Evolutionary conservation across 92 coral and sea anemone genomes (phyloP), one percentile per base, ranked within the genome.

Genomic region (Umimayanthus chanpuru): DNA sequence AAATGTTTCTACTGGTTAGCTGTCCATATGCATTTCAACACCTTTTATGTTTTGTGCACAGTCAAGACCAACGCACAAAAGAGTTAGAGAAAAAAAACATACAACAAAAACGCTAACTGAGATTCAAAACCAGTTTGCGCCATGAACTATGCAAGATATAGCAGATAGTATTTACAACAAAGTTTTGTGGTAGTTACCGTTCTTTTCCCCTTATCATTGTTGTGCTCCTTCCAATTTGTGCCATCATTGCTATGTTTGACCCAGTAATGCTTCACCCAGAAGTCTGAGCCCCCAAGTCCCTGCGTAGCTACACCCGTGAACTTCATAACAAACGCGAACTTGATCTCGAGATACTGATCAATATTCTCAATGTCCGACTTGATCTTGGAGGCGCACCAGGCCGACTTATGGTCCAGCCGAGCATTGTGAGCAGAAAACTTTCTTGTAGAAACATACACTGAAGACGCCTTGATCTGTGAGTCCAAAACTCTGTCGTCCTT

Each of bases 371-470:
- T 83, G 14, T 83, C 68, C 9, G 87, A 83, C 41, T 50, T 83
- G 66, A 83, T 83, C 64, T 70, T 83, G 0, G 87, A 83, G 18
- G 87, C 87, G 55, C 87, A 83, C 87, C 87, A 83, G 15, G 87
- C 87, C 0, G 78, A 71, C n/a, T 28, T 71, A 18, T 67, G 64
- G 65, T 70, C 78, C 78, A 83, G 67, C 12, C 87, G 78, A 56
- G 87, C 87, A 23, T 44, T 41, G 30, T 50, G 25, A 16, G 87
- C 77, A 7, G 87, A 29, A 30, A 83, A 83, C 16, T 28, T 44
- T 7, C 47, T 41, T 9, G 64, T 83, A 9, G 87, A 83, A 28
- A 83, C 87, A 47, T 12, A 83, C 25, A 83, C 87, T 43, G 87
- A 83, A 9, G 87, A 83, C 25, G 87, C 87, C 38, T 68, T 83